Conservation (phyloP, 2,797 vertebrate genomes). For the Meriones psammophilus region DNA sequence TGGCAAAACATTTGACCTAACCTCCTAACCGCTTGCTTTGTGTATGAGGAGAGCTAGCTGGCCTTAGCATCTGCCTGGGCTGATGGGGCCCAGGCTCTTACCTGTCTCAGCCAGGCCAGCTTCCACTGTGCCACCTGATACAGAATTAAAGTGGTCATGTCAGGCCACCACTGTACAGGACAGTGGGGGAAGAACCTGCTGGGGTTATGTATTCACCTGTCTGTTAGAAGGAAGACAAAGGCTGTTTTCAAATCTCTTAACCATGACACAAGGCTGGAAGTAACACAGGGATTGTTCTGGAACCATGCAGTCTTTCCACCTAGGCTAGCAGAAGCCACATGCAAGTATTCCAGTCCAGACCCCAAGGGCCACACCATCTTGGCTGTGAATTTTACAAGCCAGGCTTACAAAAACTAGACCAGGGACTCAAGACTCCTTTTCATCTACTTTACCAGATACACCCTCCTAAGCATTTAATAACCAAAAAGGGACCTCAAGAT, state of each 20-base stretch:
- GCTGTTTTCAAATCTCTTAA: background rate
- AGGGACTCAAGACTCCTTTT: background rate
- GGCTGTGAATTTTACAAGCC: background rate
- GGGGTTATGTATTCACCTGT: background rate
- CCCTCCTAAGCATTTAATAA: background rate
- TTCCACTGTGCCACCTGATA: background rate
- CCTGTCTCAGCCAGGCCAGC: background rate
- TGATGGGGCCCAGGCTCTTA: background rate
- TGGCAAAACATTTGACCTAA: background rate
- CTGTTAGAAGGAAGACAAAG: background rate
- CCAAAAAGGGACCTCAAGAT: background rate
- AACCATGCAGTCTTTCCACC: background rate
- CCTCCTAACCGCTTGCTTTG: background rate
- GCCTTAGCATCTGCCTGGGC: background rate
- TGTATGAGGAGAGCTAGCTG: background rate
- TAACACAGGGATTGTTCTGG: background rate
- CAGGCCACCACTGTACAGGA: background rate
- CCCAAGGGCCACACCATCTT: background rate
- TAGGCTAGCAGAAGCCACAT: background rate
- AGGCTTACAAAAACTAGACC: background rate
- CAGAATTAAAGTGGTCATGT: too few relatives aligned
- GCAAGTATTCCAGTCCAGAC: background rate
- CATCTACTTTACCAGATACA: background rate
- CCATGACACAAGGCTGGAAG: background rate
- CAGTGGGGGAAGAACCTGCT: background rate